Evolutionary conservation across 35 echinoderm and acorn worm genomes (phyloP), one percentile per base, ranked within the genome.

Genomic region (Chiridota heheva): DNA sequence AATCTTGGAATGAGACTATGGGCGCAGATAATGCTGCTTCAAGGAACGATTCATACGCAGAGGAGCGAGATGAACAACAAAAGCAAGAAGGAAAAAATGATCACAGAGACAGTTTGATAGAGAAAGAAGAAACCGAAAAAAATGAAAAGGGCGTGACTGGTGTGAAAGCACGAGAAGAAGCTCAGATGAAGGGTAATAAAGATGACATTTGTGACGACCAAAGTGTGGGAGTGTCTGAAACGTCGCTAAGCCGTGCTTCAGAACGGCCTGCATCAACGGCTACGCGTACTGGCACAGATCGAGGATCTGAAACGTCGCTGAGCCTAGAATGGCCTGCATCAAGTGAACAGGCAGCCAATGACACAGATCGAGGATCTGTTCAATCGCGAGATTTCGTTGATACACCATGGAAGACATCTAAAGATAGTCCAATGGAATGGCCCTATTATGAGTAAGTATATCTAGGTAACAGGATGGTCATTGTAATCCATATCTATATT

Each of bases 351-450:
- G n/a, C n/a, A n/a, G n/a, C n/a, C n/a, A n/a, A n/a, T n/a, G n/a
- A n/a, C n/a, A n/a, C n/a, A n/a, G n/a, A n/a, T n/a, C n/a, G n/a
- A n/a, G n/a, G n/a, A n/a, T n/a, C n/a, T n/a, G n/a, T n/a, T n/a
- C n/a, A n/a, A n/a, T n/a, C n/a, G n/a, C n/a, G n/a, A n/a, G n/a
- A n/a, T n/a, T n/a, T n/a, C n/a, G 42, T 68, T 12, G 26, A 61
- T 5, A 70, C 72, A 26, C 82, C 81, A 27, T 17, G 29, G 35
- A 40, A 65, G 18, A 70, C 69, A 24, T 45, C 33, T 26, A 91
- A 80, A 36, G 82, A 91, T 40, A 91, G 81, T 37, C 74, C 77
- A 26, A 35, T 91, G 58, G 89, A 91, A 30, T 91, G 89, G 89
- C 89, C 89, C 1, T 70, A 91, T 44, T 77, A 79, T 34, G 36